Conservation (phyloP, 2,888 invertebrate species). For the Kuschelorhynchus macadamiae region DNA sequence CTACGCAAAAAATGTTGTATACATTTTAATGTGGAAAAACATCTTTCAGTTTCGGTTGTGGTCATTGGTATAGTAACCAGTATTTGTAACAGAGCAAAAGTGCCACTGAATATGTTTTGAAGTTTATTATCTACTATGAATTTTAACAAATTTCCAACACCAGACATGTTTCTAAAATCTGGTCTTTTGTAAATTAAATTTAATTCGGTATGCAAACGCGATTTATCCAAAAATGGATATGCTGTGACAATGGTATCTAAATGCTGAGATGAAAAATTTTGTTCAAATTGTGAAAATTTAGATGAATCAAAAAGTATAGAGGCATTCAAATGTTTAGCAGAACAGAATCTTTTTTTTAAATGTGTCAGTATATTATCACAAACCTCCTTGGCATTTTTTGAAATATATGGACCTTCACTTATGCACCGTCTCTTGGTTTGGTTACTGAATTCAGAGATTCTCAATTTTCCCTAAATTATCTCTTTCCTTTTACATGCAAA, state of each 20-base stretch:
- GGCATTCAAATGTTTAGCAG: neutral
- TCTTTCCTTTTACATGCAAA: neutral
- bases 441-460: neutral
- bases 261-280: neutral
- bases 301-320: neutral
- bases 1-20: constrained; percentile 51
- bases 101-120: no score
- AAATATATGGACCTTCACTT: neutral
- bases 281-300: neutral
- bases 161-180: neutral
- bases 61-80: neutral
- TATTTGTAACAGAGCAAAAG: no score
- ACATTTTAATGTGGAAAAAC: constrained; percentile 42
- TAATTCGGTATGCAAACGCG: neutral
- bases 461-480: neutral
- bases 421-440: neutral
- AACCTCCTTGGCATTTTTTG: neutral
- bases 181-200: neutral
- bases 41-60: neutral
- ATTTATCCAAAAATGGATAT: constrained; percentile 2
- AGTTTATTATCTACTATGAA: no score
- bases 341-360: constrained; percentile 1
- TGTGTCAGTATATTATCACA: neutral
- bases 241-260: neutral
- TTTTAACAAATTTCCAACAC: neutral